These are phyloP conservation scores for Natrix natrix DNA, from an alignment of 2,797 vertebrate species.

Conservation along the genomic window DNA sequence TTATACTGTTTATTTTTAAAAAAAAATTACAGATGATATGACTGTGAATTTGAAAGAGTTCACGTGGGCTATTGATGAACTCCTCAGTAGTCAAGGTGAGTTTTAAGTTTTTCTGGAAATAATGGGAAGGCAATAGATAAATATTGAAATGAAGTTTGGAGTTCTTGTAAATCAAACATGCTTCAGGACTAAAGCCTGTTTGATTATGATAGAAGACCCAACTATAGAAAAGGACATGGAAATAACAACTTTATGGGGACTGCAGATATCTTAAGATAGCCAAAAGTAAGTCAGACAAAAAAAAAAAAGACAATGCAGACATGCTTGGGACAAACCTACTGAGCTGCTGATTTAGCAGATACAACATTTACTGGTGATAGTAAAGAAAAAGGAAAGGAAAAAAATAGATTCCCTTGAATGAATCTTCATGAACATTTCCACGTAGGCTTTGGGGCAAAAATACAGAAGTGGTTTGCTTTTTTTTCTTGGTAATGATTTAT, in stretches of 20 bases:
- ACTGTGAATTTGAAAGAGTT: conserved; percentile 40
- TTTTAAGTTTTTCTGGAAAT: neutral
- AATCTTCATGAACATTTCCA: neutral
- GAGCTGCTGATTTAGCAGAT: neutral
- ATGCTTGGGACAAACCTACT: neutral
- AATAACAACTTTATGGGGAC: neutral
- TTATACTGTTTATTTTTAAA: neutral
- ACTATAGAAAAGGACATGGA: neutral
- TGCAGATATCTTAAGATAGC: neutral
- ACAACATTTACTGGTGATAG: neutral
- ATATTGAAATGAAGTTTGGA: neutral
- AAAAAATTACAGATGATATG: conserved; percentile 30
- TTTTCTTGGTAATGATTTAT: neutral
- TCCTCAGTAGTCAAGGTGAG: conserved; percentile 8
- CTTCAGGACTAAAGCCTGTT: neutral
- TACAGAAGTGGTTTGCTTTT: neutral
- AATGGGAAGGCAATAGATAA: neutral
- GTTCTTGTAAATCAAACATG: neutral
- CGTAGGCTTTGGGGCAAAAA: neutral
- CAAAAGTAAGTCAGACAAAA: neutral
- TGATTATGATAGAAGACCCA: neutral
- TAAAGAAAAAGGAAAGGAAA: neutral
- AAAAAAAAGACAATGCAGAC: neutral
- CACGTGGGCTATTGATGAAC: neutral
- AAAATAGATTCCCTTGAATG: neutral